phyloP scores from a whole-genome alignment of 2,797 vertebrate genomes.

The Anas acuta region DNA sequence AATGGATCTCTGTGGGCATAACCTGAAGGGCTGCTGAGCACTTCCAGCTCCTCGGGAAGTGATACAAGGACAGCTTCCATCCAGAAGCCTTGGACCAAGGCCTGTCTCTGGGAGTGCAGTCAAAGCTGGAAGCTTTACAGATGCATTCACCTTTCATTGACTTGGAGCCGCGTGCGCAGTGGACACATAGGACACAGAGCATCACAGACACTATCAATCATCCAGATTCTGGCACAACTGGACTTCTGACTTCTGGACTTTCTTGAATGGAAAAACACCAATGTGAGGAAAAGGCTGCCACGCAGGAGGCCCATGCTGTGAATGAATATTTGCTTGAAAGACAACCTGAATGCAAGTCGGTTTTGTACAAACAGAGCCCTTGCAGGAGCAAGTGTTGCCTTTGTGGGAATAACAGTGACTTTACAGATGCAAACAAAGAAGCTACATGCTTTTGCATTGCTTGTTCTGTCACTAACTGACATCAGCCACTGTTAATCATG shows the following conservation, averaged over 20 bases:
- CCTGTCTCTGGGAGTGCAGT: too few relatives aligned
- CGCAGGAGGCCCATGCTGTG: neutral
- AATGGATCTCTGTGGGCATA: neutral
- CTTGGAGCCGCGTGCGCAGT: accelerated
- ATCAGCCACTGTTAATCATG: slow-evolving; percentile 55
- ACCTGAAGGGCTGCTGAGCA: neutral
- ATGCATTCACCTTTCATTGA: neutral
- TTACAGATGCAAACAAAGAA: slow-evolving; percentile 53
- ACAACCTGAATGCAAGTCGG: slow-evolving; percentile 20
- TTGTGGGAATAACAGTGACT: slow-evolving; percentile 38
- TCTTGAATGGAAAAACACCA: neutral
- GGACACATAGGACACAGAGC: neutral
- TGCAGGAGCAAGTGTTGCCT: slow-evolving; percentile 37
- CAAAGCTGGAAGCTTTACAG: neutral
- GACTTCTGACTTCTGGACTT: neutral
- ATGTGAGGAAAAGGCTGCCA: neutral
- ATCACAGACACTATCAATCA: neutral
- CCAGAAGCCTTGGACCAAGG: neutral
- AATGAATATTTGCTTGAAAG: slow-evolving; percentile 19
- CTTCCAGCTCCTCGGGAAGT: neutral
- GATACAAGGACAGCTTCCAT: neutral
- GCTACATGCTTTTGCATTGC: slow-evolving; percentile 43
- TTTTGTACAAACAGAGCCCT: slow-evolving; percentile 10
- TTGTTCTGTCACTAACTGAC: slow-evolving; percentile 67
- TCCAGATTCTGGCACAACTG: neutral